phyloP scores from a whole-genome alignment of 1,140 invertebrate genomes.

The Rhyzopertha dominica region DNA sequence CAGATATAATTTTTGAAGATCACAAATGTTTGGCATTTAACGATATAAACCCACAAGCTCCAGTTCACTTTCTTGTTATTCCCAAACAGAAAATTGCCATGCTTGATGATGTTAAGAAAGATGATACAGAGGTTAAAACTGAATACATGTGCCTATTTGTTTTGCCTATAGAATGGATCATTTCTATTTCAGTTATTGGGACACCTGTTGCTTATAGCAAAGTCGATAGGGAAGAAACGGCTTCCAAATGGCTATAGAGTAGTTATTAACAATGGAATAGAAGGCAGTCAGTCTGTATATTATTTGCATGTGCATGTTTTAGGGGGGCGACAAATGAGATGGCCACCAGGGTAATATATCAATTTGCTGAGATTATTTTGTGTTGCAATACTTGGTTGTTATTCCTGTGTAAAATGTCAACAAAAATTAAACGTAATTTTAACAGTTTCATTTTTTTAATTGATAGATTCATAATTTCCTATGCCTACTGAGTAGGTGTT shows the following conservation, averaged over 20 bases:
- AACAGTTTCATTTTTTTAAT: too few relatives aligned
- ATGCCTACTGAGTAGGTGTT: too few relatives aligned
- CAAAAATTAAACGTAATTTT: too few relatives aligned
- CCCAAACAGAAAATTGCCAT: constrained; percentile 54
- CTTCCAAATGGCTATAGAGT: constrained; percentile 53
- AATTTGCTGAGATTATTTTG: too few relatives aligned
- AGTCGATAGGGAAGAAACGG: constrained; percentile 50
- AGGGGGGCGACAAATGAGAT: constrained; percentile 74
- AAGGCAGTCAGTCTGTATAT: constrained; percentile 69
- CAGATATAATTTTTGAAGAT: constrained; percentile 77
- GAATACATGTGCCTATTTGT: background rate
- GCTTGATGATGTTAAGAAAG: constrained; percentile 29
- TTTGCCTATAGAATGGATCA: too few relatives aligned
- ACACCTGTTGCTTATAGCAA: constrained; percentile 58
- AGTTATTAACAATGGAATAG: constrained; percentile 67
- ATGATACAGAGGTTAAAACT: constrained; percentile 47
- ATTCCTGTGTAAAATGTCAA: too few relatives aligned
- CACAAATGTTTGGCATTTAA: constrained; percentile 74
- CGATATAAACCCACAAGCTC: constrained; percentile 72
- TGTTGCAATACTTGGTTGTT: too few relatives aligned
- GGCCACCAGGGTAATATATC: constrained; percentile 83
- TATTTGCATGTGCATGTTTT: constrained; percentile 71
- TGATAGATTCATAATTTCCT: too few relatives aligned
- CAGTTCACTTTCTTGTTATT: constrained; percentile 80
- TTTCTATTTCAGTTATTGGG: constrained; percentile 53